Evolutionary conservation across 2,797 vertebrate genomes (phyloP).

Genomic region (Chromis chromis): DNA sequence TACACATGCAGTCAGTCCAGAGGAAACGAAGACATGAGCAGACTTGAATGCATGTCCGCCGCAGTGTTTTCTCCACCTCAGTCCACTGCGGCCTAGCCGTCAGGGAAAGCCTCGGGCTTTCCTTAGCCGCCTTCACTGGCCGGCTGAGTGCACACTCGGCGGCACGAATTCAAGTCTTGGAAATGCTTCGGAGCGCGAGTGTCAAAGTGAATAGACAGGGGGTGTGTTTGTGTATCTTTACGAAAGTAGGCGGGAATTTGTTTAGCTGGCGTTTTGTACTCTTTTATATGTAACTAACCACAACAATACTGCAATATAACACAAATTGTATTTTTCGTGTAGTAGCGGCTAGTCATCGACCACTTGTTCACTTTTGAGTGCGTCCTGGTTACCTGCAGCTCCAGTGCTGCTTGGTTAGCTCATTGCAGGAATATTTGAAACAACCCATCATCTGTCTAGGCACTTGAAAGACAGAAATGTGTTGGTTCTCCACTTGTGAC

Average conservation of each 20-base stretch:
- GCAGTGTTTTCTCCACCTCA: constrained; percentile 12
- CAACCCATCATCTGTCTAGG: neutral
- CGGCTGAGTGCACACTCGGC: constrained; percentile 29
- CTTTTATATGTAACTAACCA: neutral
- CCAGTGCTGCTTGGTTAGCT: neutral
- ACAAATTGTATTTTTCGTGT: constrained; percentile 11
- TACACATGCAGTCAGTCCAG: neutral
- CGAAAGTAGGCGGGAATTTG: constrained; percentile 85
- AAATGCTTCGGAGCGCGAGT: constrained; percentile 46
- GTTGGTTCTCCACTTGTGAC: neutral
- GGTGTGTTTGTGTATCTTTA: constrained; percentile 85
- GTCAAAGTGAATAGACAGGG: constrained; percentile 74
- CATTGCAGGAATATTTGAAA: neutral
- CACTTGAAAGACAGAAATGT: neutral
- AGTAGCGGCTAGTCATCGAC: neutral
- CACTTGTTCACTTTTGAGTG: constrained; percentile 4
- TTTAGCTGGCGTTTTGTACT: constrained; percentile 40
- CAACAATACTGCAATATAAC: neutral
- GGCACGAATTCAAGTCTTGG: neutral
- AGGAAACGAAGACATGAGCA: neutral
- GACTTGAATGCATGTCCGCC: constrained; percentile 21
- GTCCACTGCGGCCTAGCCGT: constrained; percentile 64
- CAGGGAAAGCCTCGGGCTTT: constrained; percentile 66
- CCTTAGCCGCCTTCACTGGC: constrained; percentile 28
- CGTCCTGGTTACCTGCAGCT: constrained; percentile 7